A percentile compares a stretch with the other conserved stretches of the same genome.
Conservation (phyloP, 2,797 vertebrate species). For the Thamnophis elegans region DNA sequence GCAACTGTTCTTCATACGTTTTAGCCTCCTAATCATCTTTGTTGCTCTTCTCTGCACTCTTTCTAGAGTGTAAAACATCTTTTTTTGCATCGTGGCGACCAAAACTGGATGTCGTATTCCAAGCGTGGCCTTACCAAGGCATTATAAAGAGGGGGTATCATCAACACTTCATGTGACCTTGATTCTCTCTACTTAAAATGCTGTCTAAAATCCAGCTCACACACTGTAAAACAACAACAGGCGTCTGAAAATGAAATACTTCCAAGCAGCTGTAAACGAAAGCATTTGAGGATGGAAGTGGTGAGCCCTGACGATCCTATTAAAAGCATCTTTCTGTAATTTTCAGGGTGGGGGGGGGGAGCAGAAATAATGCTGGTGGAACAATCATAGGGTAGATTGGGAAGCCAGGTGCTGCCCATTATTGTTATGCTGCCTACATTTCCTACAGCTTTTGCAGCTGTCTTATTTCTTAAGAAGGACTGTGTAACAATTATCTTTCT, state of each 20-base stretch:
- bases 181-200: neutral
- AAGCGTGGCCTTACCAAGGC: neutral
- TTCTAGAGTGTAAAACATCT: neutral
- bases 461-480: conserved; percentile 40
- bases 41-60: neutral
- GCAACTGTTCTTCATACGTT: neutral
- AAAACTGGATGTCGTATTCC: neutral
- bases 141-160: neutral
- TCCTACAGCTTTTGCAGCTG: conserved; percentile 54
- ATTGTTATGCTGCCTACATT: conserved; percentile 56
- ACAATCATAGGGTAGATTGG: conserved; percentile 47
- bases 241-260: conserved; percentile 17
- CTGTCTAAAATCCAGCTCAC: neutral
- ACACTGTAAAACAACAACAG: neutral
- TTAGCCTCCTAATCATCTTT: neutral
- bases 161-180: neutral
- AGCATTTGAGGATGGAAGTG: conserved; percentile 8
- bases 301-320: neutral
- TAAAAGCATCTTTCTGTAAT: conserved; percentile 17
- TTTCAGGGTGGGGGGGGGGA: neutral
- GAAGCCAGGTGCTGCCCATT: conserved; percentile 60
- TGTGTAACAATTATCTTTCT: conserved; percentile 52
- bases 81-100: neutral
- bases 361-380: conserved; percentile 37
- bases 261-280: conserved; percentile 8